Evolutionary conservation across 2,888 invertebrate genomes (phyloP), one percentile per base, ranked within the genome.

Genomic region (Drosophila kambysellisi): DNA sequence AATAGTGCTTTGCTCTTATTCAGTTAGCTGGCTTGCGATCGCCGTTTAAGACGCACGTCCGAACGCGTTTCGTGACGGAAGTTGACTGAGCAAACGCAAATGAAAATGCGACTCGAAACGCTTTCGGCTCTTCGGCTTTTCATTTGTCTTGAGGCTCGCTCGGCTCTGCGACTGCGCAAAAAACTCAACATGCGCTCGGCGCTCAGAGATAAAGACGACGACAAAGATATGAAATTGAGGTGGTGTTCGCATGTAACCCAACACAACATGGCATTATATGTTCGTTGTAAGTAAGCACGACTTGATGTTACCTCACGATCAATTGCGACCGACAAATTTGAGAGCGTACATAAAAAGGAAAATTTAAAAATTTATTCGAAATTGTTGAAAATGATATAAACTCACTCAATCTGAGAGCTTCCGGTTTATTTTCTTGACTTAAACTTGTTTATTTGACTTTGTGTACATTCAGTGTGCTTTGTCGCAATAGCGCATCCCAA

Each of bases 61-160:
- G 89, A 88, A 82, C 91, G 89, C 89, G 83, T 90, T 90, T 91
- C 91, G 91, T 90, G 88, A 83, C 91, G 87, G 89, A 92, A 92
- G 88, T 92, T 82, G 91, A 92, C 92, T 92, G 85, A 92, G 80
- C 87, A 79, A 83, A 71, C 74, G 70, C 70, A 61, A 72, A 80
- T 59, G 74, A 51, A 81, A 70, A 77, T 56, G 54, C 65, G 62
- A 59, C 60, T 41, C 72, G 30, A 50, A 69, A 32, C 60, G 57
- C 51, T 62, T 63, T 64, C 53, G 46, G 41, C 37, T 57, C 77
- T 72, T 79, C 61, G 70, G 50, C n/a, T 48, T 37, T 50, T 66
- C 63, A n/a, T 39, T 29, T 29, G 39, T 30, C 29, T 39, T 37
- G 41, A 39, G 39, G 32, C 29, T 52, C 46, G 32, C 29, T 52